These are phyloP conservation scores for Scelioninae gen. 1 DNA, from an alignment of 2,888 invertebrate genomes.

Conservation along the genomic window DNA sequence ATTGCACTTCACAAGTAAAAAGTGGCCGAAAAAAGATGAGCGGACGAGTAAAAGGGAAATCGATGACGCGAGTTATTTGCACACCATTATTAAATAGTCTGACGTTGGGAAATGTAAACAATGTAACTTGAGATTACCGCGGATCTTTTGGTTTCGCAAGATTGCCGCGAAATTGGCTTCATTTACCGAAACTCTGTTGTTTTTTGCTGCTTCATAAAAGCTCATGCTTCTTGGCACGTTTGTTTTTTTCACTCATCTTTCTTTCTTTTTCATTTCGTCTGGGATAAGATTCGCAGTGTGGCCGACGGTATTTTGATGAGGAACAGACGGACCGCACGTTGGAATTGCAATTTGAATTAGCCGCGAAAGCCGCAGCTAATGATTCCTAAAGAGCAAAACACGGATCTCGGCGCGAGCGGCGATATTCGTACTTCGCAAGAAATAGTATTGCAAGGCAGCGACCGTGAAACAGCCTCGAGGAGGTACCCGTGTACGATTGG, in stretches of 20 bases:
- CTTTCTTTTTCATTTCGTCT: constrained; percentile 11
- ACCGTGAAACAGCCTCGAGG: constrained; percentile 77
- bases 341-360: constrained; percentile 84
- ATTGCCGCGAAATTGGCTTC: constrained; percentile 58
- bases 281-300: constrained; percentile 73
- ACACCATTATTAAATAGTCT: constrained; percentile 29
- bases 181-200: constrained; percentile 52
- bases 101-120: constrained; percentile 40
- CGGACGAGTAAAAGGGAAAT: constrained; percentile 1
- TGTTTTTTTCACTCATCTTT: too few species aligned
- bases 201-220: constrained; percentile 75
- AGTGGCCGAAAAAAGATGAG: neutral
- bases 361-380: constrained; percentile 82
- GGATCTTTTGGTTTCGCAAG: constrained; percentile 28
- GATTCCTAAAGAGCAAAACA: constrained; percentile 83
- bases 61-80: constrained; percentile 32
- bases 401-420: constrained; percentile 63
- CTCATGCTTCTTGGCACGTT: too few species aligned
- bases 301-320: constrained; percentile 84
- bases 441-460: constrained; percentile 71
- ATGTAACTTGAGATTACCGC: constrained; percentile 21
- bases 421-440: constrained; percentile 78
- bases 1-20: neutral
- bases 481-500: constrained; percentile 70
- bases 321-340: constrained; percentile 71